Evolutionary conservation across 2,113 vertebrate species (phyloP).

Genomic region (Oreotrochilus melanogaster): DNA sequence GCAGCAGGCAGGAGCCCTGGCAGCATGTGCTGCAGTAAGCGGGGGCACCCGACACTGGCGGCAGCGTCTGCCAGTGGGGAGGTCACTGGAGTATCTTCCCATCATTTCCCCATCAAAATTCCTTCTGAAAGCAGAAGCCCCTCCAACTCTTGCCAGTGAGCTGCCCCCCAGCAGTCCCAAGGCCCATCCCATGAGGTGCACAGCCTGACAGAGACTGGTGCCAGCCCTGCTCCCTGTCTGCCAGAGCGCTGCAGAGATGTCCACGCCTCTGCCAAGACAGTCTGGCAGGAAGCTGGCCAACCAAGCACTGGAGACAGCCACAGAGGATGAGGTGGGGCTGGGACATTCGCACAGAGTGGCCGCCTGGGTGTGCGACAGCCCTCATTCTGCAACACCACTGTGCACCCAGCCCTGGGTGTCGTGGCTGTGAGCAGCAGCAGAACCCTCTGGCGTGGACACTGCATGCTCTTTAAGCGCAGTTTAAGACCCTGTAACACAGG

Average conservation of each 20-base stretch:
- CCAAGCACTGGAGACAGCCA: not conserved
- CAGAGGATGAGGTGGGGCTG: constrained; percentile 7
- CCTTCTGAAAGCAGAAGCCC: not conserved
- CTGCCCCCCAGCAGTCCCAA: not conserved
- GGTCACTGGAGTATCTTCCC: not conserved
- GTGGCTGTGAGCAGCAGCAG: not conserved
- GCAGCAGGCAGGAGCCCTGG: not conserved
- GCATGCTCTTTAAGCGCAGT: not conserved
- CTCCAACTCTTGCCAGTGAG: not conserved
- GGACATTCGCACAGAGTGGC: not conserved
- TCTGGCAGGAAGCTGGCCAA: not conserved
- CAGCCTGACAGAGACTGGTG: not conserved
- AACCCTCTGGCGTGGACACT: fast-evolving
- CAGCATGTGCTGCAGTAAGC: not conserved
- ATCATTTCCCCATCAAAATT: not conserved
- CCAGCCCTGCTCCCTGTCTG: not conserved
- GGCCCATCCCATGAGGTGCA: fast-evolving
- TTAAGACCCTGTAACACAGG: not conserved
- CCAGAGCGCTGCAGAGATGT: not conserved
- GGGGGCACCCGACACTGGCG: not conserved
- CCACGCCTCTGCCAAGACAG: not conserved
- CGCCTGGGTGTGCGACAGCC: not conserved
- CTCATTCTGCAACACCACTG: fast-evolving
- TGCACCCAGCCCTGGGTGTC: fast-evolving
- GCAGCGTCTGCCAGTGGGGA: not conserved